These are phyloP conservation scores for Coluber constrictor DNA, from an alignment of 2,797 vertebrate genomes.

Conservation along the genomic window DNA sequence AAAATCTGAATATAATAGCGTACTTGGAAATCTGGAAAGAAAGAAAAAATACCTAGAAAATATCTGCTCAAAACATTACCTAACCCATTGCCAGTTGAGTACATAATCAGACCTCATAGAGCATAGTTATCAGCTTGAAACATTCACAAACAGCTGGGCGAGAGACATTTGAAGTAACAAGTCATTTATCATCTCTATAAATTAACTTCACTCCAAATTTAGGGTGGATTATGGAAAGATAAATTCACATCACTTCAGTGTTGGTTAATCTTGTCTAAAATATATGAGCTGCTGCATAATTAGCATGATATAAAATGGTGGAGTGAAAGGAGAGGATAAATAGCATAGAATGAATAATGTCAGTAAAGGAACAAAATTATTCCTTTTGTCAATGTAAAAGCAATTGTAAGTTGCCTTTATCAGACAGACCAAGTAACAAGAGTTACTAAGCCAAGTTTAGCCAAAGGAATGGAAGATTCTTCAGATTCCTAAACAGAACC, in stretches of 20 bases:
- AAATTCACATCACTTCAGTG: not conserved
- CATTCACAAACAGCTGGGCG: conserved; percentile 26
- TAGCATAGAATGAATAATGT: not conserved
- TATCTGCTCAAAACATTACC: not conserved
- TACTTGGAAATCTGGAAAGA: not conserved
- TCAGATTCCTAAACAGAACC: not conserved
- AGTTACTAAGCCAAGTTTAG: not conserved
- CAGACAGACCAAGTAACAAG: not conserved
- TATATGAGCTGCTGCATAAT: not conserved
- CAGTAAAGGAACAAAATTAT: not conserved
- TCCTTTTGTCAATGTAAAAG: not conserved
- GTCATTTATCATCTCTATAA: conserved; percentile 20
- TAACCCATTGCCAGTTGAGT: not conserved
- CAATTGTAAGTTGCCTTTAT: not conserved
- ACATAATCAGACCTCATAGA: conserved; percentile 1
- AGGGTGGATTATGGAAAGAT: not conserved
- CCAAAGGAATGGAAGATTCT: not conserved
- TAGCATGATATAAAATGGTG: not conserved
- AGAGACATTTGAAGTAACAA: conserved; percentile 19
- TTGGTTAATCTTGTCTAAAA: not conserved
- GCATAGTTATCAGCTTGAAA: conserved; percentile 19
- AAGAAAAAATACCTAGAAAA: not conserved
- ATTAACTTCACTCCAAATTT: conserved; percentile 11
- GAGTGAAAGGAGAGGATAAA: not conserved
- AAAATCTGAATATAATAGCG: not conserved